Percentiles rank a stretch among this genome's conserved stretches.
Conservation (phyloP, 2,888 invertebrate genomes). For the Lycaena phlaeas region DNA sequence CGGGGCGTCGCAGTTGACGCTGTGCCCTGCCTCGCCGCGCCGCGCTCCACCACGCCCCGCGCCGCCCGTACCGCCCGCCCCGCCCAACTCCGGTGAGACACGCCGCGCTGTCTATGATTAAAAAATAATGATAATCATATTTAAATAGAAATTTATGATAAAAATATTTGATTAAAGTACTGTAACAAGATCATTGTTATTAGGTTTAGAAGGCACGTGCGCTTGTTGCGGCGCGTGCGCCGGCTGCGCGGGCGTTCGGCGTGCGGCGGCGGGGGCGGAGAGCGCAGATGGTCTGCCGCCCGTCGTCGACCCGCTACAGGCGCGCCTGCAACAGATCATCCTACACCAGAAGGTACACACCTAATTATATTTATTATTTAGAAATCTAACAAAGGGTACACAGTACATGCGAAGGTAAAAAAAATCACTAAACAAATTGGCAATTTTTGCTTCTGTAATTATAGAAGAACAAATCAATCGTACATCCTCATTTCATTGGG, state of each 20-base stretch:
- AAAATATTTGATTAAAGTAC: too few species aligned
- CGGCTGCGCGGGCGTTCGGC: conserved; percentile 20
- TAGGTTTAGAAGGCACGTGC: too few species aligned
- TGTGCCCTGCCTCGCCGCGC: conserved; percentile 56
- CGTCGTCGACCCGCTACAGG: conserved; percentile 80
- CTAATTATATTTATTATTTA: too few species aligned
- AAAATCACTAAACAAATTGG: too few species aligned
- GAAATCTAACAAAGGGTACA: too few species aligned
- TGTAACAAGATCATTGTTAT: too few species aligned
- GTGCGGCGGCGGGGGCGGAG: conserved; percentile 18
- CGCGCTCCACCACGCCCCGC: conserved; percentile 34
- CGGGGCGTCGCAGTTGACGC: conserved; percentile 48
- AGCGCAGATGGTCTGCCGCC: conserved; percentile 82
- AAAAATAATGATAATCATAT: too few species aligned
- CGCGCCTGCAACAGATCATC: conserved; percentile 86
- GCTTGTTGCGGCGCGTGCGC: conserved; percentile 22
- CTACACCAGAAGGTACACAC: conserved; percentile 80
- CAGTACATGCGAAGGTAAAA: too few species aligned
- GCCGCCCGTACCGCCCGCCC: conserved; percentile 25
- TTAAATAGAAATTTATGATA: not conserved
- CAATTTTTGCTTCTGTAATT: too few species aligned
- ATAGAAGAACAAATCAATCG: too few species aligned
- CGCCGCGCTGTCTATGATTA: not conserved
- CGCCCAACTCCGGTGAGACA: conserved; percentile 13
- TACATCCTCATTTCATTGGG: too few species aligned